These are phyloP conservation scores for Nannoperca australis DNA, from an alignment of 2,797 vertebrate genomes.

Conservation along the genomic window DNA sequence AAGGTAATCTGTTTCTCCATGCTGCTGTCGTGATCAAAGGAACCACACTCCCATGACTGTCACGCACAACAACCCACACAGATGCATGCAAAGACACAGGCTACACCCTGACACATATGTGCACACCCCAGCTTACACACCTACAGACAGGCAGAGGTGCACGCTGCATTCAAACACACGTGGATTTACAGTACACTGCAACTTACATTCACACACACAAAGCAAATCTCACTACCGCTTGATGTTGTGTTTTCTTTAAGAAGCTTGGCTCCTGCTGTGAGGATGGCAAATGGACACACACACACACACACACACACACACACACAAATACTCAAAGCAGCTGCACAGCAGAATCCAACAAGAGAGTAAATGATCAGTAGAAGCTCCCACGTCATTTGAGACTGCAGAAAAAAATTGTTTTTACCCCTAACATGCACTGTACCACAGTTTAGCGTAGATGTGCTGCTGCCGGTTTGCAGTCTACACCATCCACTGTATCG, in stretches of 20 bases:
- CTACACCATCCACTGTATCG: slow-evolving; percentile 49
- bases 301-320: slow-evolving; percentile 4
- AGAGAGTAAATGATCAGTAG: slow-evolving; percentile 53
- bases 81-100: slow-evolving; percentile 46
- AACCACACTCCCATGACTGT: slow-evolving; percentile 66
- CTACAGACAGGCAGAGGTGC: background rate
- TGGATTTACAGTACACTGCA: slow-evolving; percentile 4
- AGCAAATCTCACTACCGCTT: slow-evolving; percentile 53
- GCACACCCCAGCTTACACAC: background rate
- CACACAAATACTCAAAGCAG: slow-evolving; percentile 41
- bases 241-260: slow-evolving; percentile 71
- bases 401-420: background rate
- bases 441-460: slow-evolving; percentile 20
- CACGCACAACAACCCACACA: slow-evolving; percentile 55
- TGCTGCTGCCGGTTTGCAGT: slow-evolving; percentile 57
- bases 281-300: slow-evolving; percentile 38
- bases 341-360: slow-evolving; percentile 45
- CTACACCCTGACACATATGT: slow-evolving; percentile 19
- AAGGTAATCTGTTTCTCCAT: slow-evolving; percentile 78
- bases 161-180: background rate
- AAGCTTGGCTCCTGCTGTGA: slow-evolving; percentile 65
- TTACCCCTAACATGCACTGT: too few relatives aligned
- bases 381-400: slow-evolving; percentile 47
- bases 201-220: slow-evolving; percentile 49
- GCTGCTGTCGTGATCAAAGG: slow-evolving; percentile 76